A percentile compares a stretch with the other conserved stretches of the same genome.
Evolutionary conservation across 2,888 invertebrate genomes (phyloP).

Genomic region (Trissoscelio sp.): DNA sequence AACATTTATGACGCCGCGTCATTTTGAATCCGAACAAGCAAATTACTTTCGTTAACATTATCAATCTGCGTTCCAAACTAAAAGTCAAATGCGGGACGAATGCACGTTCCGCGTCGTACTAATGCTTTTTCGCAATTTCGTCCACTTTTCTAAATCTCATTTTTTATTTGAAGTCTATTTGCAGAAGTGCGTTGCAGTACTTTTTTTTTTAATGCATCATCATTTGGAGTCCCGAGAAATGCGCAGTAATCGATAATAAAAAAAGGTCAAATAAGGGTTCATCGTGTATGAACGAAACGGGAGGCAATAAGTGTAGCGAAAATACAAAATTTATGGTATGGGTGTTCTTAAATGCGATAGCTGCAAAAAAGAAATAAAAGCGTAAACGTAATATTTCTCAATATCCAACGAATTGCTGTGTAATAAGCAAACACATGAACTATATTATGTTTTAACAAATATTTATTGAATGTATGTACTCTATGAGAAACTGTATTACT

Average conservation of each 20-base stretch:
- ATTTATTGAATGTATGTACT: conserved; percentile 27
- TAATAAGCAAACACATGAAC: conserved; percentile 36
- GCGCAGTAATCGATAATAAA: not conserved
- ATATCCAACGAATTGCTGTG: conserved; percentile 30
- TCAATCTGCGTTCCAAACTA: not conserved
- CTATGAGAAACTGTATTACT: conserved; percentile 12
- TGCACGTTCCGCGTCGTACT: not conserved
- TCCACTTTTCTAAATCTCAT: conserved; percentile 8
- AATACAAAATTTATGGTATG: conserved; percentile 32
- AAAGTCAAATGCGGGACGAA: not conserved
- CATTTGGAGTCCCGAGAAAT: not conserved
- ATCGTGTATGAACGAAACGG: conserved; percentile 1
- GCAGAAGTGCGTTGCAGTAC: not conserved
- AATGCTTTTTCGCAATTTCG: conserved; percentile 10
- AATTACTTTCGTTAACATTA: conserved; percentile 42
- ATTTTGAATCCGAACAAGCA: conserved; percentile 10
- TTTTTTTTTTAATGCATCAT: not conserved
- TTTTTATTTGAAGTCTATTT: not conserved
- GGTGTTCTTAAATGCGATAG: conserved; percentile 32
- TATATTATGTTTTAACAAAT: conserved; percentile 34
- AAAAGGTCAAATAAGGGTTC: conserved; percentile 4
- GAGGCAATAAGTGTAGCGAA: conserved; percentile 10
- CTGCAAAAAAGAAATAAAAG: conserved; percentile 26
- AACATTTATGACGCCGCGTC: conserved; percentile 41
- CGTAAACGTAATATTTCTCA: conserved; percentile 52